These are phyloP conservation scores for Cantharis nigra DNA, from an alignment of 2,888 invertebrate species.

Conservation along the genomic window DNA sequence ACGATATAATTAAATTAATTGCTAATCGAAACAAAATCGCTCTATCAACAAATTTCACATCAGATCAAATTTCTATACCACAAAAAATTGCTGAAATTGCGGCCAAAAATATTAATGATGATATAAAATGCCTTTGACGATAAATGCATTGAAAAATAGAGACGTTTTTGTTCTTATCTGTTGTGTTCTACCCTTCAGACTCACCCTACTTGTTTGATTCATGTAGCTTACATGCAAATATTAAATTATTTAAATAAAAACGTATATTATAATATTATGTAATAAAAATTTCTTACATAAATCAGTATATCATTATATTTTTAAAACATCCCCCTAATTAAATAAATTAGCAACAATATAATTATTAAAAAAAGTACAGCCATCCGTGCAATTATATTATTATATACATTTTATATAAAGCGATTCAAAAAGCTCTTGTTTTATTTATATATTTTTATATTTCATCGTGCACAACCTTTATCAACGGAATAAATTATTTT, in stretches of 20 bases:
- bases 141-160: not conserved
- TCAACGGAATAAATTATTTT: slow-evolving; percentile 27
- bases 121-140: not conserved
- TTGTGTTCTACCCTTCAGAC: not conserved
- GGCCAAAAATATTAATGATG: not conserved
- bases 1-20: slow-evolving; percentile 28
- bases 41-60: not conserved
- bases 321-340: not conserved
- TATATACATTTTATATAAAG: not conserved
- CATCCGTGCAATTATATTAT: not conserved
- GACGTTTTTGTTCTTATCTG: not conserved
- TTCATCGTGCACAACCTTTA: not conserved
- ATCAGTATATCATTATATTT: not conserved
- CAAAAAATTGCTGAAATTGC: not conserved
- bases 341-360: not conserved
- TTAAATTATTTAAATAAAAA: not conserved
- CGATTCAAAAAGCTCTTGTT: not conserved
- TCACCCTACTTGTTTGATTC: not conserved
- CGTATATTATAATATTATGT: not conserved
- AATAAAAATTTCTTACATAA: not conserved
- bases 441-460: not conserved
- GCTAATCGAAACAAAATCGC: slow-evolving; percentile 25
- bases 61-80: not conserved
- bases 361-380: not conserved
- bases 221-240: not conserved